phyloP scores from a whole-genome alignment of 2,797 vertebrate species.

The Poeciliopsis infans region DNA sequence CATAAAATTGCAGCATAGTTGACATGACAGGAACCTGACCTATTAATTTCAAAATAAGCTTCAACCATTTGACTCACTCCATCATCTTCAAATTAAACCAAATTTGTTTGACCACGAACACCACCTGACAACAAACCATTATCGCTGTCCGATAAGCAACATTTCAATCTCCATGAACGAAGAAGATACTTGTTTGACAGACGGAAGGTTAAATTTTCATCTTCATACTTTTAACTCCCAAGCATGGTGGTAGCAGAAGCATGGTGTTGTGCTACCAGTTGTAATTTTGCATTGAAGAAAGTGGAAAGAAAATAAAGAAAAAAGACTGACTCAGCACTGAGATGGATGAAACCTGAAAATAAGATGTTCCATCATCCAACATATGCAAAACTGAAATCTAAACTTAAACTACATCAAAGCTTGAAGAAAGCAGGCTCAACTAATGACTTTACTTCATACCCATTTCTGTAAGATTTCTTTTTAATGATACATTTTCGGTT shows the following conservation, averaged over 20 bases:
- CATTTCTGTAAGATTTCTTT: not conserved
- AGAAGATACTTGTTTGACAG: not conserved
- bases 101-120: not conserved
- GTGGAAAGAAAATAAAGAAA: not conserved
- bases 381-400: not conserved
- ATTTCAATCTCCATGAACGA: not conserved
- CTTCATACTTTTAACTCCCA: not conserved
- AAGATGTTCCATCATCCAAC: not conserved
- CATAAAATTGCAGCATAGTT: not conserved
- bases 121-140: not conserved
- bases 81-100: not conserved
- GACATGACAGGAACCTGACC: not conserved
- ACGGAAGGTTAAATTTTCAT: not conserved
- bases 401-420: not conserved
- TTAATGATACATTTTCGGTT: slow-evolving; percentile 51
- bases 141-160: not conserved
- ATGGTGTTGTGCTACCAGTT: not conserved
- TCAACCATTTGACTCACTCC: not conserved
- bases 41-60: not conserved
- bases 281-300: not conserved
- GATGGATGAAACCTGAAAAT: not conserved
- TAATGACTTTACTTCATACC: not conserved
- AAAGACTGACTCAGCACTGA: not conserved
- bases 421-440: not conserved
- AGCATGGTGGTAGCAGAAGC: not conserved